Evolutionary conservation across 53 echinoderm and acorn worm species (phyloP).

Genomic region (Antedon mediterranea): DNA sequence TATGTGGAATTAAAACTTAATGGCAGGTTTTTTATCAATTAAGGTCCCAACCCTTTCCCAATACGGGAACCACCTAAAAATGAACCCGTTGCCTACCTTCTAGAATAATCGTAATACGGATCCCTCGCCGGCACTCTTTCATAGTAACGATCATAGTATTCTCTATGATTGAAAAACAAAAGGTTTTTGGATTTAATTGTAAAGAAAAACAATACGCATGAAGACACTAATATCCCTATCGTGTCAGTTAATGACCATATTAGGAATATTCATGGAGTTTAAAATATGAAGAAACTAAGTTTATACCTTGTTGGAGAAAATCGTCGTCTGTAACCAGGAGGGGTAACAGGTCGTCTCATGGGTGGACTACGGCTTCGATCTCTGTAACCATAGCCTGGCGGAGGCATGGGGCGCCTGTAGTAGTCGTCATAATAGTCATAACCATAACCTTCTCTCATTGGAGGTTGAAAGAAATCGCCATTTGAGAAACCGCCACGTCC

Average conservation of each 20-base stretch:
- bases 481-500: slow-evolving; percentile 8
- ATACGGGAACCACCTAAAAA: too few relatives aligned
- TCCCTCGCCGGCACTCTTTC: slow-evolving; percentile 33
- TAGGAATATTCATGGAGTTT: too few relatives aligned
- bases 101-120: slow-evolving; percentile 11
- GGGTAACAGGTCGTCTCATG: slow-evolving; percentile 29
- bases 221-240: too few relatives aligned
- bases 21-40: too few relatives aligned
- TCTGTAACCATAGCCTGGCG: slow-evolving; percentile 28
- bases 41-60: too few relatives aligned
- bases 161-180: too few relatives aligned
- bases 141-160: slow-evolving; percentile 35
- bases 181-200: not conserved
- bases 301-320: slow-evolving; percentile 6
- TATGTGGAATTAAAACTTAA: too few relatives aligned
- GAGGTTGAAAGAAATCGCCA: slow-evolving; percentile 13
- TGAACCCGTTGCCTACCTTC: not conserved
- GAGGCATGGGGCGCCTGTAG: slow-evolving; percentile 19
- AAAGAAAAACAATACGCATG: too few relatives aligned
- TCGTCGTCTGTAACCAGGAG: slow-evolving; percentile 27
- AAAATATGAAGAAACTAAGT: too few relatives aligned
- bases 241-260: too few relatives aligned
- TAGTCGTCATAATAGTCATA: slow-evolving; percentile 43
- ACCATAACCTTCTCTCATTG: slow-evolving; percentile 10
- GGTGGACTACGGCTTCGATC: slow-evolving; percentile 64